phyloP scores from a whole-genome alignment of 1,140 invertebrate genomes.

The Sweltsa coloradensis region DNA sequence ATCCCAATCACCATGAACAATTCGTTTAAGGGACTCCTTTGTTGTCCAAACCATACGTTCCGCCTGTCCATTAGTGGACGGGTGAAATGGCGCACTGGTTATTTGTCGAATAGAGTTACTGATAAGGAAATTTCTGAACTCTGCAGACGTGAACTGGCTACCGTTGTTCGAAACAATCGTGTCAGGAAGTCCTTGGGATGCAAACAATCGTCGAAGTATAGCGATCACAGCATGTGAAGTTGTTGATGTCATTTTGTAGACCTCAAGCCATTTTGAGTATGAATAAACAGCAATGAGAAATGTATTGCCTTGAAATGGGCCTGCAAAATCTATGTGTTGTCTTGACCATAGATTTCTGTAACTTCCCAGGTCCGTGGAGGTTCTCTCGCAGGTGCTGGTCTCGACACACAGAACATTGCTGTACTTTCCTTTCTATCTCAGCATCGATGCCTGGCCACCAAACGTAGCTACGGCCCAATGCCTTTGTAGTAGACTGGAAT shows the following conservation, averaged over 20 bases:
- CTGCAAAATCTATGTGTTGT: slow-evolving; percentile 36
- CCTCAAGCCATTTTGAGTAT: slow-evolving; percentile 30
- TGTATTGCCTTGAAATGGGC: slow-evolving; percentile 26
- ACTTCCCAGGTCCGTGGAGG: too few species aligned
- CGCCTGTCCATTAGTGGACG: slow-evolving; percentile 23
- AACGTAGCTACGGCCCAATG: too few species aligned
- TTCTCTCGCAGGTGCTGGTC: too few species aligned
- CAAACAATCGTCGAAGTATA: neutral
- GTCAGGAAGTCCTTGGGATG: neutral
- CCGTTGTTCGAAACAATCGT: neutral
- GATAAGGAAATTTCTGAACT: neutral
- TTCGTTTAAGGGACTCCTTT: slow-evolving; percentile 13
- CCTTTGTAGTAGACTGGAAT: too few species aligned
- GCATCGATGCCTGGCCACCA: too few species aligned
- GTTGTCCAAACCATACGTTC: slow-evolving; percentile 20
- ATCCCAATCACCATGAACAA: too few species aligned
- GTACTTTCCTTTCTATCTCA: too few species aligned
- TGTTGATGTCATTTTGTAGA: slow-evolving; percentile 15
- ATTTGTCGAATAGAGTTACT: slow-evolving; percentile 21
- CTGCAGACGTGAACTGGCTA: neutral
- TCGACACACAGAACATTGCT: too few species aligned
- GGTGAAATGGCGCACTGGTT: slow-evolving; percentile 23
- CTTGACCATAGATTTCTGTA: slow-evolving; percentile 30
- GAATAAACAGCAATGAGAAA: slow-evolving; percentile 32
- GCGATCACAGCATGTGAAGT: neutral